A percentile compares a stretch with the other conserved stretches of the same genome.
Conservation (phyloP, 2,797 vertebrate genomes). For the Gallinago solitaria region DNA sequence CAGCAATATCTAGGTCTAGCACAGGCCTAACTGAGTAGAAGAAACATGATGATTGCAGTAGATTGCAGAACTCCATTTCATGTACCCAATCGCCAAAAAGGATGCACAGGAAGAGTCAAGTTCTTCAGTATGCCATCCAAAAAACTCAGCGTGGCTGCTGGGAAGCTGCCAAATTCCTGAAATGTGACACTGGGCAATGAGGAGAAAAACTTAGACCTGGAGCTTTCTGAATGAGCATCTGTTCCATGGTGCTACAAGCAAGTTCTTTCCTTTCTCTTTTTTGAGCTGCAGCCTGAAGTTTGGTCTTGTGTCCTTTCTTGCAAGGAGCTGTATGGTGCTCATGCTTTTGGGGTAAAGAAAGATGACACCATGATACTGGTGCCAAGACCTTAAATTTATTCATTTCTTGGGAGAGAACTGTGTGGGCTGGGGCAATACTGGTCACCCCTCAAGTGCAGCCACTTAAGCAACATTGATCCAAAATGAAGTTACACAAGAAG, state of each 20-base stretch:
- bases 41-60: not conserved
- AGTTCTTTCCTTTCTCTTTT: not conserved
- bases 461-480: not conserved
- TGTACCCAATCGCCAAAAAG: not conserved
- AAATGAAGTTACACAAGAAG: not conserved
- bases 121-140: not conserved
- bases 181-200: accelerated
- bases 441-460: not conserved
- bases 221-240: not conserved
- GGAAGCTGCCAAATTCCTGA: not conserved
- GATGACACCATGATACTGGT: not conserved
- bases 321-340: not conserved
- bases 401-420: not conserved
- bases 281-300: not conserved
- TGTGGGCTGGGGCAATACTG: not conserved
- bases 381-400: not conserved
- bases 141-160: not conserved
- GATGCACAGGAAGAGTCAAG: not conserved
- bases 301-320: not conserved
- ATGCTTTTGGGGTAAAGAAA: not conserved
- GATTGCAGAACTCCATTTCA: not conserved
- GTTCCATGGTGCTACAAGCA: accelerated
- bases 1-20: not conserved
- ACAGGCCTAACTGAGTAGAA: not conserved
- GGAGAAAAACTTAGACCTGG: not conserved